Evolutionary conservation across 2,888 invertebrate genomes (phyloP), one percentile per base, ranked within the genome.

Genomic region (Terebella lapidaria): DNA sequence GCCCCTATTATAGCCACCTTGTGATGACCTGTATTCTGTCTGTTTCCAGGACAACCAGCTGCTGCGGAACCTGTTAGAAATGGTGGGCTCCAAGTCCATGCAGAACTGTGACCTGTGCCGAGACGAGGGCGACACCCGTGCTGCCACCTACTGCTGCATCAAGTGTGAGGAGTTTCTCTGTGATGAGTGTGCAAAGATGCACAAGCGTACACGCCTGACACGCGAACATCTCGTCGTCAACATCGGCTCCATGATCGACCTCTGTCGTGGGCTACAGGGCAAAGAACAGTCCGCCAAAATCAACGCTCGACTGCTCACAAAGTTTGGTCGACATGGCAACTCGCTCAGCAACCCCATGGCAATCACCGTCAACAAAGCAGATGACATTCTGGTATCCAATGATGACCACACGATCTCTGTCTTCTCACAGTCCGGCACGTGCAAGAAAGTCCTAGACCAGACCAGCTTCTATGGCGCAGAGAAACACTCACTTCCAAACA

Each of bases 341-440:
- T 46, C 29, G 4, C 46, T 62, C 20, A 25, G 24, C 10, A 26
- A 59, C 27, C 62, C 62, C 3, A 53, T 53, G 24, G 35, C 26
- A 3, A 4, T 62, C 5, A 28, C 18, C 20, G 47, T 53, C 20
- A 56, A 55, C 46, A 59, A n/a, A 24, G 62, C 59, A 15, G 59
- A 59, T 35, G 59, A 59, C 30, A 35, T 62, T n/a, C 26, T 62
- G 2, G 53, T 62, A 1, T 59, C 62, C 2, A 59, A 62, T 22
- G 45, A 26, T 20, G 46, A 59, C 47, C 18, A 28, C 60, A 72
- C 70, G 2, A 70, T 74, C 4, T 71, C 45, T 25, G 26, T 62
- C 18, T 59, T 59, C 54, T 3, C 56, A 10, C 18, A 18, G 26
- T 18, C 71, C 30, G 83, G 83, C 4, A 81, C 83, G 57, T 82